These are phyloP conservation scores for Rostratula benghalensis DNA, from an alignment of 2,113 vertebrate genomes.

Conservation along the genomic window DNA sequence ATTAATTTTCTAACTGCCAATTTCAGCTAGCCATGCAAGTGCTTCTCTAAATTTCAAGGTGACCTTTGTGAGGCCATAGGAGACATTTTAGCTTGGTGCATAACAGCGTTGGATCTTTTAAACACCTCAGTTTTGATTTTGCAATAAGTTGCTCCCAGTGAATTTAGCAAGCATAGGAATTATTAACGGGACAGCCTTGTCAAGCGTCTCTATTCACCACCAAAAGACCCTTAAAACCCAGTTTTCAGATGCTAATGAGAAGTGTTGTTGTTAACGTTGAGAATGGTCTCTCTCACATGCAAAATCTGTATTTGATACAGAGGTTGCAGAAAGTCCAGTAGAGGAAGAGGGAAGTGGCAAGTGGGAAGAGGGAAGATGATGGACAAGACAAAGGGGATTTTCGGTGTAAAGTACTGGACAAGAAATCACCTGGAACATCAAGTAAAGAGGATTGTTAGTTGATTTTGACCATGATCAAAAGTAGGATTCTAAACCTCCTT, in stretches of 20 bases:
- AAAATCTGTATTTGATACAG: background rate
- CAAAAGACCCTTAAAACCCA: background rate
- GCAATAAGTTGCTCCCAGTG: background rate
- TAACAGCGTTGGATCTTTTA: background rate
- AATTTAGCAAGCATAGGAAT: background rate
- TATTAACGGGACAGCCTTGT: background rate
- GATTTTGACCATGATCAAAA: background rate
- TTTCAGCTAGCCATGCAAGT: background rate
- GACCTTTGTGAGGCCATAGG: background rate
- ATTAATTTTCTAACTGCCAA: slow-evolving; percentile 36
- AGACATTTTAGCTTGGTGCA: background rate
- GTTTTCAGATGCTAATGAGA: background rate
- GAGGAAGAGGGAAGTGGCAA: background rate
- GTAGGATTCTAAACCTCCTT: background rate
- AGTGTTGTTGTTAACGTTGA: background rate
- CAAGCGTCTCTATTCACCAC: background rate
- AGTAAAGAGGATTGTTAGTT: background rate
- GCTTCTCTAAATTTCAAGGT: slow-evolving; percentile 12
- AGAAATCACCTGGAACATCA: background rate
- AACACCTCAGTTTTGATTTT: background rate
- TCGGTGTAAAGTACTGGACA: background rate
- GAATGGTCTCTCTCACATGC: background rate
- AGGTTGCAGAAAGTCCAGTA: background rate
- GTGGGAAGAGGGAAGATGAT: background rate
- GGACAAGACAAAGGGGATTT: background rate